These are phyloP conservation scores for Zaprionus obscuricornis DNA, from an alignment of 2,888 invertebrate species.

Conservation along the genomic window DNA sequence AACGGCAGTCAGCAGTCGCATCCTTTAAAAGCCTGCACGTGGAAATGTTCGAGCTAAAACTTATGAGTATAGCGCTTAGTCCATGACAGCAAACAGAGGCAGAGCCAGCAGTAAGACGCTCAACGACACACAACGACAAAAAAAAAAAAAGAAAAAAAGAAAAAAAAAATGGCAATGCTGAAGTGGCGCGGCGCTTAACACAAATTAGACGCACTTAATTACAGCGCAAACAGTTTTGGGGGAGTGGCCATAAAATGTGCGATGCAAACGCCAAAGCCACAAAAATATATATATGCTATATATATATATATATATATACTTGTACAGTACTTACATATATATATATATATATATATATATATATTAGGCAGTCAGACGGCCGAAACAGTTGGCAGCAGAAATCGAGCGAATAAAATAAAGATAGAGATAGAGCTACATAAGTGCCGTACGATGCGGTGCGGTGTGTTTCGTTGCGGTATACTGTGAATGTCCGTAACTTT, in stretches of 20 bases:
- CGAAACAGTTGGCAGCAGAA: too few species aligned
- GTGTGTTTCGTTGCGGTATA: background rate
- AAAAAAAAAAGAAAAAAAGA: conserved; percentile 20
- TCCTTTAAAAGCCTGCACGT: conserved; percentile 53
- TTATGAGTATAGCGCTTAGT: too few species aligned
- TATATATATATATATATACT: background rate
- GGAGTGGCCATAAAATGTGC: conserved; percentile 56
- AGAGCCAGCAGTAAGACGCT: too few species aligned
- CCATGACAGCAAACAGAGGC: too few species aligned
- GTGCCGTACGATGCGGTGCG: conserved; percentile 1
- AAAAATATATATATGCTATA: conserved; percentile 5
- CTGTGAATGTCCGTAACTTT: conserved; percentile 29
- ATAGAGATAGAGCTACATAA: background rate
- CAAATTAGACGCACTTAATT: conserved; percentile 79
- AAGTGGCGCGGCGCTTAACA: conserved; percentile 72
- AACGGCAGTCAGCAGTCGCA: conserved; percentile 22
- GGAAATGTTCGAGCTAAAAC: conserved; percentile 38
- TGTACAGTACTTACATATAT: background rate
- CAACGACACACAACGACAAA: conserved; percentile 19
- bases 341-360: conserved; percentile 20
- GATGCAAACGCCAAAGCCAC: conserved; percentile 44
- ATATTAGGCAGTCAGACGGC: conserved; percentile 8
- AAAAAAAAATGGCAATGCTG: conserved; percentile 45
- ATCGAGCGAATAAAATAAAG: background rate
- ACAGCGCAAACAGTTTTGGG: conserved; percentile 68